Evolutionary conservation across 2,888 invertebrate genomes (phyloP).

Genomic region (Acanthacorydalis orientalis): DNA sequence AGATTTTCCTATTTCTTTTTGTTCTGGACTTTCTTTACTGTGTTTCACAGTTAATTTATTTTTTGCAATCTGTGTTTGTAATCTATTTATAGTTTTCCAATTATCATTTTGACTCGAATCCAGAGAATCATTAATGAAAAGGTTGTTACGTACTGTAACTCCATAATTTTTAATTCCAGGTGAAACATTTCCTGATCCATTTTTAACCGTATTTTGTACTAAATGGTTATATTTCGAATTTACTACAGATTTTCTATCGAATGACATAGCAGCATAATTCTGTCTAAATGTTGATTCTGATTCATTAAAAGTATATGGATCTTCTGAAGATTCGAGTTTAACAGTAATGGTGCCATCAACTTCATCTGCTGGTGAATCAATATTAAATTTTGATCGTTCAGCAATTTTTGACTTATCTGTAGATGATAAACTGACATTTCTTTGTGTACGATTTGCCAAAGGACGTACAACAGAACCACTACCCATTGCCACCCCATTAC

Average conservation of each 20-base stretch:
- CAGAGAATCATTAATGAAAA: background rate
- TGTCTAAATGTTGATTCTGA: constrained; percentile 15
- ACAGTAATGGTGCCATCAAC: constrained; percentile 8
- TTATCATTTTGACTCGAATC: background rate
- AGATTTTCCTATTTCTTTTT: background rate
- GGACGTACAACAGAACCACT: too few relatives aligned
- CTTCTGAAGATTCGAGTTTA: constrained; percentile 23
- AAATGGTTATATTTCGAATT: background rate
- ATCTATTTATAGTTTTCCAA: constrained; percentile 14
- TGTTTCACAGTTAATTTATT: constrained; percentile 15
- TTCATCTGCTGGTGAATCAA: background rate
- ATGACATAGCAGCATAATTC: background rate
- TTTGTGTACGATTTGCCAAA: too few relatives aligned
- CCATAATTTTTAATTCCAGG: background rate
- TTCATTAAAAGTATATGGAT: constrained; percentile 31
- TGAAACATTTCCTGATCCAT: background rate
- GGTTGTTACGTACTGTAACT: background rate
- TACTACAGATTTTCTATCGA: background rate
- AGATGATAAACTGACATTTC: background rate
- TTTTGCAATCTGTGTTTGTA: constrained; percentile 14
- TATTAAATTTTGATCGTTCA: too few relatives aligned
- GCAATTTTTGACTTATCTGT: background rate
- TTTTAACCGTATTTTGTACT: background rate
- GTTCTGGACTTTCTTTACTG: constrained; percentile 9
- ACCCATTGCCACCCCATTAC: background rate